Evolutionary conservation across 2,888 invertebrate genomes (phyloP).

Genomic region (Harpalus rufipes): DNA sequence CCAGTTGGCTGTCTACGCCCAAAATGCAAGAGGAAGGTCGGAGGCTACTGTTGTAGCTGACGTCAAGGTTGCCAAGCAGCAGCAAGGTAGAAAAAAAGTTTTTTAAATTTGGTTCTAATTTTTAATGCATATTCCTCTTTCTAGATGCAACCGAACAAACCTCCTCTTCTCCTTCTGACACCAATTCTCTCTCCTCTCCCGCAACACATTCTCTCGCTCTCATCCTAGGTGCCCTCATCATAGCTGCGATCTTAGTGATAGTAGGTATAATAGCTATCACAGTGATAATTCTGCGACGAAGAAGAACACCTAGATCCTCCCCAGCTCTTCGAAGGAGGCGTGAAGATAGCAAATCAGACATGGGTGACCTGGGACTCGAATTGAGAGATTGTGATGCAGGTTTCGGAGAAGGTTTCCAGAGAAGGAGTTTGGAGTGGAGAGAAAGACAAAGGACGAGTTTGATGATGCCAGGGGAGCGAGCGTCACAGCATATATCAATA

Average conservation of each 20-base stretch:
- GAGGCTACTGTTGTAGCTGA: constrained; percentile 86
- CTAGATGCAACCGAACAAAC: background rate
- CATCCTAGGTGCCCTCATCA: constrained; percentile 75
- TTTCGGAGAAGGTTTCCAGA: constrained; percentile 76
- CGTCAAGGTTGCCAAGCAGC: constrained; percentile 73
- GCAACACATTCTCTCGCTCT: constrained; percentile 73
- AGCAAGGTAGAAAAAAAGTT: background rate
- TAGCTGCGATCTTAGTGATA: constrained; percentile 74
- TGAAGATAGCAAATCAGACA: constrained; percentile 70
- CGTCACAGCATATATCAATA: constrained; percentile 70
- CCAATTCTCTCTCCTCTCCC: constrained; percentile 67
- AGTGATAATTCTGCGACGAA: constrained; percentile 74
- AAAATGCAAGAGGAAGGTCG: constrained; percentile 89
- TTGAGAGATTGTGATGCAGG: constrained; percentile 76
- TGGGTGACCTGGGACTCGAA: constrained; percentile 73
- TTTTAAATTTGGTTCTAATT: too few species aligned
- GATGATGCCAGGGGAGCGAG: constrained; percentile 67
- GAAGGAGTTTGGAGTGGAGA: constrained; percentile 75
- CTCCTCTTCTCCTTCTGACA: background rate
- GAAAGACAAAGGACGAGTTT: constrained; percentile 16
- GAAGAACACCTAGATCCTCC: constrained; percentile 71
- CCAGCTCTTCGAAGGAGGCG: constrained; percentile 70
- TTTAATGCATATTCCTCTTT: too few species aligned
- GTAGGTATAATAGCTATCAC: constrained; percentile 74
- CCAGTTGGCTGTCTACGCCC: constrained; percentile 89